phyloP scores from a whole-genome alignment of 1,140 invertebrate species.

The Drosophila leontia region DNA sequence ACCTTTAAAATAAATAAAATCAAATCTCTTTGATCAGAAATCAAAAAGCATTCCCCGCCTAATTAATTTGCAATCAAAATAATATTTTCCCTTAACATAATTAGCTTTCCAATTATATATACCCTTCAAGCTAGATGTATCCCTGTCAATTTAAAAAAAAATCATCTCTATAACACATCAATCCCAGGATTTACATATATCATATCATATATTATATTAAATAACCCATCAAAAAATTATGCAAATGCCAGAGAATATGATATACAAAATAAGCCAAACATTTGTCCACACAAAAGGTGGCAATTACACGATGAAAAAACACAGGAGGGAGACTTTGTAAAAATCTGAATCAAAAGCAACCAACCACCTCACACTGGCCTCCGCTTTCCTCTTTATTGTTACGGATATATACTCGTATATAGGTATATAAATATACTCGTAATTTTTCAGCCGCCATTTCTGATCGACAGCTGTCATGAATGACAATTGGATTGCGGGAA shows the following conservation, averaged over 20 bases:
- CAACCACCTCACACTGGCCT: conserved; percentile 48
- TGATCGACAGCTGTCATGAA: conserved; percentile 81
- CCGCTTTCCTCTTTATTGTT: conserved; percentile 19
- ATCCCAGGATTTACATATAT: conserved; percentile 39
- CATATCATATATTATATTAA: conserved; percentile 27
- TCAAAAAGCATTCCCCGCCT: no score
- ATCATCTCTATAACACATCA: conserved; percentile 6
- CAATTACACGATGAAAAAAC: conserved; percentile 63
- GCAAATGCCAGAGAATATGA: conserved; percentile 56
- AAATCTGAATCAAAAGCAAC: conserved; percentile 58
- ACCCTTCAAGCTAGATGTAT: not conserved
- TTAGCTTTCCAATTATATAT: not conserved
- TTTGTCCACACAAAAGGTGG: conserved; percentile 64
- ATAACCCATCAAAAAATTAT: conserved; percentile 41
- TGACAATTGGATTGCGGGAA: conserved; percentile 73
- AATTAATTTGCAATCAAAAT: conserved; percentile 3
- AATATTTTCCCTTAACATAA: not conserved
- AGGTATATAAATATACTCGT: conserved; percentile 12
- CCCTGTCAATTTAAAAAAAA: conserved; percentile 15
- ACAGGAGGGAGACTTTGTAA: conserved; percentile 11
- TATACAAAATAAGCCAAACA: conserved; percentile 77
- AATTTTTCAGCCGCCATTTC: conserved; percentile 74
- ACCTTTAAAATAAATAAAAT: not conserved
- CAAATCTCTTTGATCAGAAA: not conserved
- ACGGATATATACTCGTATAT: conserved; percentile 40